A percentile compares a stretch with the other conserved stretches of the same genome.
These are phyloP conservation scores for Sebastes schlegelii DNA, from an alignment of 2,113 vertebrate genomes.

Conservation along the genomic window DNA sequence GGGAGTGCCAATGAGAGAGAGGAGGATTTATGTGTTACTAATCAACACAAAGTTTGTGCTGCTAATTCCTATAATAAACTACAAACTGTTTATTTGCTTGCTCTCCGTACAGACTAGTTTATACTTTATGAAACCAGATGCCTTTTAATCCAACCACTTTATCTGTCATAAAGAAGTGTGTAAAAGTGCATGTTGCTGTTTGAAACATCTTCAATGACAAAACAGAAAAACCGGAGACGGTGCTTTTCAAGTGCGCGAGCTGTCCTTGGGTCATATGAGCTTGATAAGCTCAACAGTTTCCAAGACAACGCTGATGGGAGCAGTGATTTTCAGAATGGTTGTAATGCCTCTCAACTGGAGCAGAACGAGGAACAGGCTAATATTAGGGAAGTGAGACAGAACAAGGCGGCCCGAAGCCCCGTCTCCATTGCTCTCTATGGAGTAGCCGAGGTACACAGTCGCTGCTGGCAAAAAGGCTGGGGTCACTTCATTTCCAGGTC, in stretches of 20 bases:
- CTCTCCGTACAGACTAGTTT: neutral
- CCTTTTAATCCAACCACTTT: neutral
- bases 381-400: slow-evolving; percentile 60
- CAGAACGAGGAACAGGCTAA: slow-evolving; percentile 59
- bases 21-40: slow-evolving; percentile 20
- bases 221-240: neutral
- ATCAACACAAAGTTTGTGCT: slow-evolving; percentile 37
- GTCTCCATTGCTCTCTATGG: slow-evolving; percentile 35
- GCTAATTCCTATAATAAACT: slow-evolving; percentile 41
- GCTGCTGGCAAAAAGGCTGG: slow-evolving; percentile 28
- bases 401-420: slow-evolving; percentile 39
- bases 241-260: slow-evolving; percentile 20
- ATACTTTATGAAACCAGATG: slow-evolving; percentile 14
- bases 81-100: slow-evolving; percentile 2
- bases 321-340: slow-evolving; percentile 47
- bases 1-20: slow-evolving; percentile 36
- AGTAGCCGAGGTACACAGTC: slow-evolving; percentile 25
- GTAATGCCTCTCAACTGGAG: slow-evolving; percentile 61
- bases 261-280: slow-evolving; percentile 57
- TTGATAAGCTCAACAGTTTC: slow-evolving; percentile 63
- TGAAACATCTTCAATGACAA: slow-evolving; percentile 25
- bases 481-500: slow-evolving; percentile 62
- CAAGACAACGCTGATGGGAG: slow-evolving; percentile 63
- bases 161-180: slow-evolving; percentile 10
- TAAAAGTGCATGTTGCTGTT: slow-evolving; percentile 22